Percentiles rank a stretch among this genome's conserved stretches.
Evolutionary conservation across 2,797 vertebrate species (phyloP).

Genomic region (Anguilla marmorata): DNA sequence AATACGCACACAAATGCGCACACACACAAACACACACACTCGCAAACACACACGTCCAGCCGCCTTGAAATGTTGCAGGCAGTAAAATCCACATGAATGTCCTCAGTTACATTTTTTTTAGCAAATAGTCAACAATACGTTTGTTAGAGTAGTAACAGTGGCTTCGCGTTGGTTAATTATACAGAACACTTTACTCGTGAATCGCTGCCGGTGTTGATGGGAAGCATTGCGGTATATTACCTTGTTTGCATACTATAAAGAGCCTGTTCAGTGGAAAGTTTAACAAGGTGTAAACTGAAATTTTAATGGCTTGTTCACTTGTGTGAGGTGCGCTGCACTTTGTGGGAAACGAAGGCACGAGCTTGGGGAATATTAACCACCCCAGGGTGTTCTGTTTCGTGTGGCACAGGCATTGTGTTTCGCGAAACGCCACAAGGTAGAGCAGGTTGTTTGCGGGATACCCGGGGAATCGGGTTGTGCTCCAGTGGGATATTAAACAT

Average conservation of each 20-base stretch:
- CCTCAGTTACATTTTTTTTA: background rate
- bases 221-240: background rate
- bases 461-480: background rate
- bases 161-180: background rate
- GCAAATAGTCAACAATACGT: background rate
- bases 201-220: background rate
- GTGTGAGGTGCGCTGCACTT: conserved; percentile 34
- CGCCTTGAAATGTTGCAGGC: background rate
- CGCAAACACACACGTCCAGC: no score
- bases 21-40: no score
- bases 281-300: conserved; percentile 36
- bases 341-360: conserved; percentile 20
- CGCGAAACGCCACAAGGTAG: background rate
- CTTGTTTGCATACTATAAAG: conserved; percentile 40
- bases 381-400: conserved; percentile 32
- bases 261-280: conserved; percentile 34
- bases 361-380: conserved; percentile 45
- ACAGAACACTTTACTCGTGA: background rate
- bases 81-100: background rate
- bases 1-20: no score
- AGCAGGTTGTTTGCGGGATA: background rate
- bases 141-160: background rate
- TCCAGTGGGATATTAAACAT: background rate
- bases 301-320: conserved; percentile 41
- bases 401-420: conserved; percentile 8